Percentiles rank a stretch among this genome's conserved stretches.
These are phyloP conservation scores for Meriones psammophilus DNA, from an alignment of 2,797 vertebrate genomes.

Conservation along the genomic window DNA sequence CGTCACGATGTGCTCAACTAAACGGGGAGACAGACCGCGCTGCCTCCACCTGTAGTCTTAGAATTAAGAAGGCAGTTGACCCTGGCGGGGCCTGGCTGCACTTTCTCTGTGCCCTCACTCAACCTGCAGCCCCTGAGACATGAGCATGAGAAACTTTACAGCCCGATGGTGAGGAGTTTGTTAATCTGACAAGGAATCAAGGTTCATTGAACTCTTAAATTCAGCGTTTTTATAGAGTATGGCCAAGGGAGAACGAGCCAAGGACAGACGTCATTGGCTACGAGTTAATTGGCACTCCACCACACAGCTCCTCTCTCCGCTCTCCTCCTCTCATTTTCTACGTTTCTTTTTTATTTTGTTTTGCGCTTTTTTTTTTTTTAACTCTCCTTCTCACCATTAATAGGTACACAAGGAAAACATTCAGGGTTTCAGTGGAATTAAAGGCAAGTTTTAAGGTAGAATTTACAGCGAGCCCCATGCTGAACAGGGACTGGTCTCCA, in stretches of 20 bases:
- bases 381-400: slow-evolving; percentile 23
- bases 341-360: slow-evolving; percentile 33
- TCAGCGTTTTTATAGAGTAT: slow-evolving; percentile 56
- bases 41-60: not conserved
- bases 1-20: not conserved
- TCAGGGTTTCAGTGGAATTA: slow-evolving; percentile 6
- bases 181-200: slow-evolving; percentile 71
- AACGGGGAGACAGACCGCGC: not conserved
- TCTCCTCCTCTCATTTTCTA: not conserved
- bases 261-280: slow-evolving; percentile 22
- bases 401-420: slow-evolving; percentile 44
- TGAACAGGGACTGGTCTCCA: slow-evolving; percentile 58
- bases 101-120: not conserved
- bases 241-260: not conserved
- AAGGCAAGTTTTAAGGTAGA: slow-evolving; percentile 58
- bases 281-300: not conserved
- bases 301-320: not conserved
- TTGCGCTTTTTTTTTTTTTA: not conserved
- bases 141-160: slow-evolving; percentile 63
- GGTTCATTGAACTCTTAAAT: slow-evolving; percentile 70
- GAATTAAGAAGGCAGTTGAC: not conserved
- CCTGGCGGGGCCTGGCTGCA: not conserved
- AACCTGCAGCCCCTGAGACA: slow-evolving; percentile 36
- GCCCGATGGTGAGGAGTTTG: slow-evolving; percentile 75
- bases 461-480: slow-evolving; percentile 45